Base-by-base conservation (phyloP, 2,888 invertebrate genomes). In the Biston stratarius region DNA sequence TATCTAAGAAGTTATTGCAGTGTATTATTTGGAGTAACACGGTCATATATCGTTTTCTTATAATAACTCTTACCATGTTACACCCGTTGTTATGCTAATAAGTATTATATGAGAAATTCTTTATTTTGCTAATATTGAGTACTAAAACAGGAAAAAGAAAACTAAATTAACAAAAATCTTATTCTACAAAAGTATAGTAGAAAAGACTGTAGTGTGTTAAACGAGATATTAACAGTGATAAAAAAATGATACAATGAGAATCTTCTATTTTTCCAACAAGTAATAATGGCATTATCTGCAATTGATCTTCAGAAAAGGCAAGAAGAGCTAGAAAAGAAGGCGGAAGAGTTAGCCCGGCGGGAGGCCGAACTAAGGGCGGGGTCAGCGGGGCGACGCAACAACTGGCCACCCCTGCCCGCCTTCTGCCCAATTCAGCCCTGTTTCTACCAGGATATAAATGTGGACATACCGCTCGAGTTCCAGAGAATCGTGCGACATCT, bases 381-480 rank as follows among this genome's bases (percentile, higher is more conserved):
- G 11, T 92, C 91, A 0, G 95, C 96, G 47, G 95, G 96, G 7
- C 91, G 98, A 76, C 95, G 97, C 77, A 99, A 99, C 89, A 99
- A 99, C 93, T 99, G 99, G 99, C 99, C 99, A 0, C 99, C 99
- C 0, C 90, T 99, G 73, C 99, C 99, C 0, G 96, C 97, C 61
- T 97, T 97, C 83, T 98, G 97, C 80, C 99, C 98, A 69, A 95
- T 99, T 71, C 98, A 99, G 86, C 99, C 99, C 0, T 99, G 99
- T 90, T 99, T 99, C 94, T 99, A 99, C 91, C 99, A 99, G 95
- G 99, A 99, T 90, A 99, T 99, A 79, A 98, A 98, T 88, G 97
- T 99, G 55, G 99, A 99, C 87, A 99, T 99, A 88, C 99, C 99
- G 34, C 95, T 98, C 57, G 99, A 99, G 89, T 99, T 99, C 94